Percentiles rank a stretch among this genome's conserved stretches.
Evolutionary conservation across 2,888 invertebrate genomes (phyloP).

Genomic region (Amphiduros pacificus): DNA sequence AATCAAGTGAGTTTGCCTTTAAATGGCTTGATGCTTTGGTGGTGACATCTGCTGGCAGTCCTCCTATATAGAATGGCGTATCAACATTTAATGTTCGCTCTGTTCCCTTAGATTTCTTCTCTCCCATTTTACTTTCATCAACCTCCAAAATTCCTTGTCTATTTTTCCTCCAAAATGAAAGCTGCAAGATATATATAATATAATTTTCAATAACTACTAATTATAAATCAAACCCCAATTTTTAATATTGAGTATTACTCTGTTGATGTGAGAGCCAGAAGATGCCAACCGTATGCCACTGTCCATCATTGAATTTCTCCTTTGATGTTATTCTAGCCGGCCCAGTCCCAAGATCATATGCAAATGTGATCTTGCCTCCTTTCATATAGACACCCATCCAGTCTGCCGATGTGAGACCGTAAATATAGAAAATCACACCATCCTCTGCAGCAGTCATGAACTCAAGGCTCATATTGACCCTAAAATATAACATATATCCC

Average conservation of each 20-base stretch:
- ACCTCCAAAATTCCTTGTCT: constrained; percentile 71
- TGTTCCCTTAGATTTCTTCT: constrained; percentile 65
- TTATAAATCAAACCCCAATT: no score
- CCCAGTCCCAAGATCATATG: constrained; percentile 87
- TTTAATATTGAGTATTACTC: no score
- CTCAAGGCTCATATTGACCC: constrained; percentile 75
- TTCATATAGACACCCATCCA: constrained; percentile 83
- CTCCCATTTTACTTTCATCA: constrained; percentile 62
- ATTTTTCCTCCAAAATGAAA: constrained; percentile 64
- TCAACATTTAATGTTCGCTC: constrained; percentile 64
- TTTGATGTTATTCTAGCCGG: constrained; percentile 72
- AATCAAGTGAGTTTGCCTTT: no score
- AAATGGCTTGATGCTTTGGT: constrained; percentile 58
- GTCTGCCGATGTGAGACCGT: constrained; percentile 71
- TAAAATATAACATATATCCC: no score
- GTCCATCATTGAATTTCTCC: constrained; percentile 76
- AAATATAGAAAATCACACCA: constrained; percentile 82
- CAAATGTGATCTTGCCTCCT: constrained; percentile 76
- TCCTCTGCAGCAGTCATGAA: constrained; percentile 77
- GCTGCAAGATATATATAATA: no score
- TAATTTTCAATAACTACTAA: no score
- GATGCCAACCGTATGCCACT: constrained; percentile 87
- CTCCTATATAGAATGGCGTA: constrained; percentile 81
- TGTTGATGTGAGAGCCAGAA: no score
- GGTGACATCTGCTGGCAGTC: constrained; percentile 65